Evolutionary conservation across 2,797 vertebrate species (phyloP).

Genomic region (Argya squamiceps): DNA sequence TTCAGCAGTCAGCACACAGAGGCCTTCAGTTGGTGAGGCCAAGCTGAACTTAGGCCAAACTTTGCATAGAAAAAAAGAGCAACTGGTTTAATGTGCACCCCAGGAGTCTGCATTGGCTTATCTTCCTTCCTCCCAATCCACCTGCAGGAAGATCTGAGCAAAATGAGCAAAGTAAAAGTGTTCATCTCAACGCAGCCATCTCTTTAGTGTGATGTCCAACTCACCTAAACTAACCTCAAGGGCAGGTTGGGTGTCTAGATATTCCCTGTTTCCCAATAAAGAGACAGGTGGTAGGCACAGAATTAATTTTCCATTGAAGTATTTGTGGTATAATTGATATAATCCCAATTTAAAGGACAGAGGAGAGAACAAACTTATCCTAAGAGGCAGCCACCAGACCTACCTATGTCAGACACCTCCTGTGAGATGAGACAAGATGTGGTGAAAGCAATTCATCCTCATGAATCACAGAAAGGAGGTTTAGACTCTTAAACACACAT

Average conservation of each 20-base stretch:
- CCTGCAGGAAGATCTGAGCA: background rate
- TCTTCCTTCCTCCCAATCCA: background rate
- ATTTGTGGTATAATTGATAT: background rate
- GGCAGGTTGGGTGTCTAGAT: rapidly evolving
- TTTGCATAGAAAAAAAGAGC: background rate
- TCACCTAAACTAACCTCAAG: background rate
- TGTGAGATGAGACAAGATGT: background rate
- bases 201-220: background rate
- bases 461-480: background rate
- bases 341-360: background rate
- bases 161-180: background rate
- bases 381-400: background rate
- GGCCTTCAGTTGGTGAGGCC: background rate
- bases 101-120: rapidly evolving
- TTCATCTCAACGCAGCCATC: rapidly evolving
- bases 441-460: background rate
- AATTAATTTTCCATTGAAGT: background rate
- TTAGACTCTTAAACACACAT: no score
- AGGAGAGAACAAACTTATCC: background rate
- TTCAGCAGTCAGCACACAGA: conserved; percentile 17
- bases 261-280: background rate
- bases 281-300: background rate
- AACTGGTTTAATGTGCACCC: background rate
- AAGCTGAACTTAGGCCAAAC: conserved; percentile 9
- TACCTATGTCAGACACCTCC: background rate